phyloP scores from a whole-genome alignment of 2,888 invertebrate genomes.

The Rhagium mordax region DNA sequence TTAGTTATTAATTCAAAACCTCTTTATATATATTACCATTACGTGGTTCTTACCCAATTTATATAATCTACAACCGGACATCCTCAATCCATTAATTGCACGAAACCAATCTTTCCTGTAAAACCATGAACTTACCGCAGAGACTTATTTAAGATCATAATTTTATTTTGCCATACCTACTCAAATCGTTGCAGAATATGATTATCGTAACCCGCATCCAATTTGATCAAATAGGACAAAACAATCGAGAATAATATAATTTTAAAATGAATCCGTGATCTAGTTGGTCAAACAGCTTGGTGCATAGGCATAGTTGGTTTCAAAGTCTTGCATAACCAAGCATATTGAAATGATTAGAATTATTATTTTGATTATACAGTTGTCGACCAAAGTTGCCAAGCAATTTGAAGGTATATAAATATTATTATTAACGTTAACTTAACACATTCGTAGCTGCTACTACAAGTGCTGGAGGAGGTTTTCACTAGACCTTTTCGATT shows the following conservation, averaged over 20 bases:
- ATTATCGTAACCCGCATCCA: background rate
- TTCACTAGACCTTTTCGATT: too few species aligned
- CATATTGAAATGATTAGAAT: background rate
- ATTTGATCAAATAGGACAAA: background rate
- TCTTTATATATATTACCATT: background rate
- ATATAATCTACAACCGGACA: background rate
- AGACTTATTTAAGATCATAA: background rate
- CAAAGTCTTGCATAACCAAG: slow-evolving; percentile 13
- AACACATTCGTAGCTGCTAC: background rate
- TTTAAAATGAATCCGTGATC: slow-evolving; percentile 22
- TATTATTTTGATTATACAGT: slow-evolving; percentile 1
- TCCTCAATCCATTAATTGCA: background rate
- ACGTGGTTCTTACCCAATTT: background rate
- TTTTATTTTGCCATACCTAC: background rate
- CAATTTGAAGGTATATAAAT: background rate
- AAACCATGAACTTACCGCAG: background rate
- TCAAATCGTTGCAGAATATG: background rate
- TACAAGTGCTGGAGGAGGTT: background rate
- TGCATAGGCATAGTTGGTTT: slow-evolving; percentile 13
- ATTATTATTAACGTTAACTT: slow-evolving; percentile 5
- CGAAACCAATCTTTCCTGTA: background rate
- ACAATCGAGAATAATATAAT: slow-evolving; percentile 11
- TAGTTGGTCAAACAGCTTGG: background rate
- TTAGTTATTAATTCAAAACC: too few species aligned
- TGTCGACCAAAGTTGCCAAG: background rate